Evolutionary conservation across 2,797 vertebrate genomes (phyloP).

Genomic region (Aeoliscus strigatus): DNA sequence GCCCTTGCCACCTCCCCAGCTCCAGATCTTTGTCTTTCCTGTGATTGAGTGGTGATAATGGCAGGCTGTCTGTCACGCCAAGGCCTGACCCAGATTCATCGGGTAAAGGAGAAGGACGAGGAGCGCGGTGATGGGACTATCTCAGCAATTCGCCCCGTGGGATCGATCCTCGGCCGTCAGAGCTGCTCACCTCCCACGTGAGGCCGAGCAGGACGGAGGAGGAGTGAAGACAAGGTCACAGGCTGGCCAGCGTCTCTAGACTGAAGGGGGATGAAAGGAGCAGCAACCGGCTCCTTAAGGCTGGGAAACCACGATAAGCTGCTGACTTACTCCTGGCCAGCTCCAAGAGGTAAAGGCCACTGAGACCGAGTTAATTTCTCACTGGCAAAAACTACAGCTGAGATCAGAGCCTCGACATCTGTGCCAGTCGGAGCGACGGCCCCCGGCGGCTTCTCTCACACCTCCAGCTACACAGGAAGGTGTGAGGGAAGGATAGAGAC

Average conservation of each 20-base stretch:
- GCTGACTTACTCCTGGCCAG: conserved; percentile 29
- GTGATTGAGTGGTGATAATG: conserved; percentile 66
- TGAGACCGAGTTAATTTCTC: conserved; percentile 32
- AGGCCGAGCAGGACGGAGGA: conserved; percentile 7
- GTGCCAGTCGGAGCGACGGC: no score
- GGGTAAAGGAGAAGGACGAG: conserved; percentile 24
- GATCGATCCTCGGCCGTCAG: conserved; percentile 61
- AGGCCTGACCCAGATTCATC: conserved; percentile 71
- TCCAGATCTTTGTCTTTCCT: conserved; percentile 44
- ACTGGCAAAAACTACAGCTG: no score
- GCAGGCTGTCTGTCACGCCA: conserved; percentile 68
- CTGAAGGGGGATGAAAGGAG: conserved; percentile 7
- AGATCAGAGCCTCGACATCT: no score
- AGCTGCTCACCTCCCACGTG: conserved; percentile 52
- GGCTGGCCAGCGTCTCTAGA: conserved; percentile 2
- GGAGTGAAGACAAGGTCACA: conserved; percentile 13
- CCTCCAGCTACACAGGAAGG: no score
- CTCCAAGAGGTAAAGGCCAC: conserved; percentile 23
- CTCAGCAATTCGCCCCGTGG: conserved; percentile 73
- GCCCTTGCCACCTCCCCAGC: conserved; percentile 25
- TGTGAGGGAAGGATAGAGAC: no score
- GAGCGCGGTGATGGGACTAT: conserved; percentile 36
- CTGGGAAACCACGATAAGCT: conserved; percentile 16
- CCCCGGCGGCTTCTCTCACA: no score
- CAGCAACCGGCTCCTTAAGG: conserved; percentile 40